phyloP scores from a whole-genome alignment of 1,140 invertebrate species.

The Steinernema feltiae region DNA sequence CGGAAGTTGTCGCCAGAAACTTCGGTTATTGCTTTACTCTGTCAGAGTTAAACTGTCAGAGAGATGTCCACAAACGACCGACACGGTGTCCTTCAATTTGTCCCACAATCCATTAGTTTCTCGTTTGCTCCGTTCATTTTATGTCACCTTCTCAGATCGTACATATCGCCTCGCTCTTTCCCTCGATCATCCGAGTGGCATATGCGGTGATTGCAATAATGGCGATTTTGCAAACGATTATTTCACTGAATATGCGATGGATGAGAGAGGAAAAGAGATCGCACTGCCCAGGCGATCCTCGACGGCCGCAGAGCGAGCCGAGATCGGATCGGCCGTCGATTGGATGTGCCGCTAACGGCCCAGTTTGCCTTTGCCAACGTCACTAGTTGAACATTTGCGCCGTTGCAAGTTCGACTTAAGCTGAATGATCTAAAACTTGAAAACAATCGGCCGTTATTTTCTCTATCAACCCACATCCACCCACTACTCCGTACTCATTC shows the following conservation, averaged over 20 bases:
- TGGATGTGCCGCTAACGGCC: constrained; percentile 10
- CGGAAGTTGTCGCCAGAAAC: too few relatives aligned
- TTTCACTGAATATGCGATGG: constrained; percentile 7
- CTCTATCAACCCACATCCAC: not conserved
- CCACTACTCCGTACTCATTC: not conserved
- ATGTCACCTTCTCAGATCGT: not conserved
- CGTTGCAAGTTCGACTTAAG: constrained; percentile 15
- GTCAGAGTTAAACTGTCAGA: too few relatives aligned
- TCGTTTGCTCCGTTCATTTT: constrained; percentile 1
- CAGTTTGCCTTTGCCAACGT: constrained; percentile 14
- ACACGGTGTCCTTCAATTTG: too few relatives aligned
- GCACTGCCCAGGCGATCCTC: not conserved
- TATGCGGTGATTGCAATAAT: constrained; percentile 14
- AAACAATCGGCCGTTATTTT: constrained; percentile 5
- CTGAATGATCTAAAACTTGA: constrained; percentile 9
- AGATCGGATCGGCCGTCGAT: constrained; percentile 7
- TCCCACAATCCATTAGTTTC: not conserved
- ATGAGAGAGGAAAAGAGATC: not conserved
- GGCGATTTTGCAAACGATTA: constrained; percentile 11
- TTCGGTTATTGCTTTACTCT: too few relatives aligned
- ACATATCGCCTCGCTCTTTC: constrained; percentile 6
- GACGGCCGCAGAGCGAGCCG: not conserved
- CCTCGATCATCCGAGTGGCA: not conserved
- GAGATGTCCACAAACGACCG: too few relatives aligned
- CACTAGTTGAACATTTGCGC: constrained; percentile 13